These are phyloP conservation scores for Sebastes hopkinsi DNA, from an alignment of 2,797 vertebrate species.

Conservation along the genomic window DNA sequence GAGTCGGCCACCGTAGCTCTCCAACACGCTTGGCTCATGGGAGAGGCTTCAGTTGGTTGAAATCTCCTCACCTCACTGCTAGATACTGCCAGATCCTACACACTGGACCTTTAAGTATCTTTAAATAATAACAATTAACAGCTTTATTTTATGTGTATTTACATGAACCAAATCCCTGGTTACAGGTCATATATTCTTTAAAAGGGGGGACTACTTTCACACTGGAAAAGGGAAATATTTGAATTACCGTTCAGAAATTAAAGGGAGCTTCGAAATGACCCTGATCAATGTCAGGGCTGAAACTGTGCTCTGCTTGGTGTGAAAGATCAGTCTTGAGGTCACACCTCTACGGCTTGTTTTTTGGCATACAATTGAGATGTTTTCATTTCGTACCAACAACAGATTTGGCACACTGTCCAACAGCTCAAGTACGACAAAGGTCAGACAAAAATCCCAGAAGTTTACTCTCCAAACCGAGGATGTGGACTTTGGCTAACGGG, in stretches of 20 bases:
- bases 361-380: background rate
- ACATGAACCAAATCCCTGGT: background rate
- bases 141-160: background rate
- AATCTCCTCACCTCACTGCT: too few relatives aligned
- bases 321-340: background rate
- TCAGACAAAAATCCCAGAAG: background rate
- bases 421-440: constrained; percentile 14
- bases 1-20: too few relatives aligned
- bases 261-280: background rate
- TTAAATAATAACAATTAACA: background rate
- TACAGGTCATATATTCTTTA: background rate
- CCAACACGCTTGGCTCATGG: too few relatives aligned
- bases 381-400: constrained; percentile 10
- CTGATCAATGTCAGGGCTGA: background rate
- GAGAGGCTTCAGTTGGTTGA: too few relatives aligned
- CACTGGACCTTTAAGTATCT: background rate
- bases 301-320: background rate
- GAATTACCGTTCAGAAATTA: background rate
- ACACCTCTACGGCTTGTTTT: background rate
- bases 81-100: too few relatives aligned
- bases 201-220: background rate
- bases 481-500: constrained; percentile 20
- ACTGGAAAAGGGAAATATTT: background rate
- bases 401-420: background rate
- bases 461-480: background rate